Conservation (phyloP, 2,888 invertebrate species). For the Epirrhoe alternata region DNA sequence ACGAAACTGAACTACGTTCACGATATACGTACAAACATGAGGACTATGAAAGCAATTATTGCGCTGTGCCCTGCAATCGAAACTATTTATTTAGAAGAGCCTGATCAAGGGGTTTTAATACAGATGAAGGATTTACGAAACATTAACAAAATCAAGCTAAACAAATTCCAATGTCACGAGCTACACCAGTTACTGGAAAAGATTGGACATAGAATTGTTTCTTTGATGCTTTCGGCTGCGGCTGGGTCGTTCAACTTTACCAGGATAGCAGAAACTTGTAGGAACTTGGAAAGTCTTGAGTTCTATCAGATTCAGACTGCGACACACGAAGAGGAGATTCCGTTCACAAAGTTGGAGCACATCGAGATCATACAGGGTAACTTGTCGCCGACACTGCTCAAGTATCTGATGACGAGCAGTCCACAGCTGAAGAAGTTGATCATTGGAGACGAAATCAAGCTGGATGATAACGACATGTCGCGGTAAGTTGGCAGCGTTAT, state of each 20-base stretch:
- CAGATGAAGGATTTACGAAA: constrained; percentile 77
- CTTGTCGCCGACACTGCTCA: constrained; percentile 83
- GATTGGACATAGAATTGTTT: constrained; percentile 82
- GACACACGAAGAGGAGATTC: constrained; percentile 82
- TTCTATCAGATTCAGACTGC: constrained; percentile 88
- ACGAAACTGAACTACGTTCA: constrained; percentile 88
- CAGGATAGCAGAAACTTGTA: constrained; percentile 84
- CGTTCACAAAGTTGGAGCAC: constrained; percentile 86
- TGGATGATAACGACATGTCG: constrained; percentile 88
- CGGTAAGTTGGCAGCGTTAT: constrained; percentile 68
- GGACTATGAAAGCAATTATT: constrained; percentile 85
- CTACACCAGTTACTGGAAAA: constrained; percentile 84
- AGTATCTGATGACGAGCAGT: constrained; percentile 85
- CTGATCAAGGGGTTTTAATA: constrained; percentile 82
- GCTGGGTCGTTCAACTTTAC: constrained; percentile 85
- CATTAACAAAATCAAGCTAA: constrained; percentile 86
- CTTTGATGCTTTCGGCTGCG: constrained; percentile 85
- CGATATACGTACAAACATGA: constrained; percentile 86
- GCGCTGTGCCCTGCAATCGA: constrained; percentile 87
- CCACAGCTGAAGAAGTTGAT: constrained; percentile 86
- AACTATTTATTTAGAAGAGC: constrained; percentile 87
- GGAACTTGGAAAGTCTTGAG: constrained; percentile 86
- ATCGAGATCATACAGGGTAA: constrained; percentile 89
- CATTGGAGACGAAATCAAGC: constrained; percentile 87
- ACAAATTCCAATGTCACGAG: constrained; percentile 86